Evolutionary conservation across 2,797 vertebrate species (phyloP).

Genomic region (Hoplostethus atlanticus): DNA sequence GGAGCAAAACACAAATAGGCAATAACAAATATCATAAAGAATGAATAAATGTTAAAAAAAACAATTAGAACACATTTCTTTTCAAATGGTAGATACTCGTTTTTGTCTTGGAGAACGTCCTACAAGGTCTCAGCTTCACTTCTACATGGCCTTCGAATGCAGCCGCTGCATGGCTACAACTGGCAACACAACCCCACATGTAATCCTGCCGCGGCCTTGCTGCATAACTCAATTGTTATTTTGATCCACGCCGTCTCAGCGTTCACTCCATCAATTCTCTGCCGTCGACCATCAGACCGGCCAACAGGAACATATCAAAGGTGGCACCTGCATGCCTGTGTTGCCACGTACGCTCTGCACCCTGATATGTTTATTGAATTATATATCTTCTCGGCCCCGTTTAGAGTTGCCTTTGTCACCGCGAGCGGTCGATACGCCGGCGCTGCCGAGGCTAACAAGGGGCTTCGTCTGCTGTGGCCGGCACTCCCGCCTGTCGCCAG

Average conservation of each 20-base stretch:
- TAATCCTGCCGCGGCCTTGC: neutral
- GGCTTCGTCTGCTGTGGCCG: slow-evolving; percentile 65
- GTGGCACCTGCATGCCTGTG: slow-evolving; percentile 45
- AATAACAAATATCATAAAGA: too few relatives aligned
- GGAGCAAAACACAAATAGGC: too few relatives aligned
- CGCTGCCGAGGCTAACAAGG: slow-evolving; percentile 78
- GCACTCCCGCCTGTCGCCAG: slow-evolving; percentile 76
- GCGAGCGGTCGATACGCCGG: slow-evolving; percentile 72
- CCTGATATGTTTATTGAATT: slow-evolving; percentile 79
- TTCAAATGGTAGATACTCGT: too few relatives aligned
- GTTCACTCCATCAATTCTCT: slow-evolving; percentile 35
- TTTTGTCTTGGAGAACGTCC: too few relatives aligned
- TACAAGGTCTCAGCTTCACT: too few relatives aligned
- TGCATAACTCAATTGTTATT: neutral
- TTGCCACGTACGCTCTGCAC: slow-evolving; percentile 58
- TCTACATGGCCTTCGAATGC: too few relatives aligned
- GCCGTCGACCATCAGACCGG: slow-evolving; percentile 2
- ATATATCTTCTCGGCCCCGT: slow-evolving; percentile 63
- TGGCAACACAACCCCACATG: too few relatives aligned
- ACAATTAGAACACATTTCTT: too few relatives aligned
- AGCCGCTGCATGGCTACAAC: too few relatives aligned
- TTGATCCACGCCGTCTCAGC: neutral
- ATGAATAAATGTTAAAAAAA: too few relatives aligned
- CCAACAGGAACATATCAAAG: slow-evolving; percentile 38
- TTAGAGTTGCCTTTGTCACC: slow-evolving; percentile 74